Evolutionary conservation across 2,797 vertebrate species (phyloP).

Genomic region (Sphenopsis melanotis): DNA sequence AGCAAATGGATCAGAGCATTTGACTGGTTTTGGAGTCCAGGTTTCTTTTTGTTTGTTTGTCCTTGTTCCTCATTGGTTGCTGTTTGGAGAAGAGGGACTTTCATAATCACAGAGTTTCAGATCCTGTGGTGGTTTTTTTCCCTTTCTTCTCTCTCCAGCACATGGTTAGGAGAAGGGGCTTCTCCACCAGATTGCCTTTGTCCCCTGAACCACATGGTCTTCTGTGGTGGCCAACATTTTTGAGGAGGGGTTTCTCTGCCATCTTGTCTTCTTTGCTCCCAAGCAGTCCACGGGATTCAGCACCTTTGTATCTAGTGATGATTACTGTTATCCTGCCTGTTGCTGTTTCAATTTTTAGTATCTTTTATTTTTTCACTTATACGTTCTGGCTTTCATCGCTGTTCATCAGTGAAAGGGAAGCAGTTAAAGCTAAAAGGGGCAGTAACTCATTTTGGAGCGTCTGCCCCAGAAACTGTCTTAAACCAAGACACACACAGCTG

Average conservation of each 20-base stretch:
- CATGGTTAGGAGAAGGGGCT: neutral
- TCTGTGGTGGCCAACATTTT: neutral
- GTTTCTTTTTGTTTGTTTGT: neutral
- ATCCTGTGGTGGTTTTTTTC: neutral
- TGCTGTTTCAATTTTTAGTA: neutral
- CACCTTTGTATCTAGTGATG: neutral
- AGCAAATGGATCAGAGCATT: neutral
- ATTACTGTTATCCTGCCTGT: neutral
- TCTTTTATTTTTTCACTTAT: neutral
- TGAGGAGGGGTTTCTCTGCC: neutral
- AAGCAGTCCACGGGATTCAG: neutral
- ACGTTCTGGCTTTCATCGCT: neutral
- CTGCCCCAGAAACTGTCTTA: neutral
- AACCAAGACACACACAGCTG: neutral
- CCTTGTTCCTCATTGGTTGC: neutral
- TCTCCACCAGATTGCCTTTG: neutral
- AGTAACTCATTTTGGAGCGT: neutral
- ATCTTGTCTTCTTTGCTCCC: neutral
- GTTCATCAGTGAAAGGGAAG: neutral
- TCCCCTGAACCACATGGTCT: neutral
- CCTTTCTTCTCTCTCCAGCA: neutral
- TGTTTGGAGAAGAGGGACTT: neutral
- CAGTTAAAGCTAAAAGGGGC: neutral
- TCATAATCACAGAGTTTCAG: neutral
- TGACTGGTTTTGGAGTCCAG: neutral